Evolutionary conservation across 2,888 invertebrate genomes (phyloP).

Genomic region (Sphaerophoria rueppellii): DNA sequence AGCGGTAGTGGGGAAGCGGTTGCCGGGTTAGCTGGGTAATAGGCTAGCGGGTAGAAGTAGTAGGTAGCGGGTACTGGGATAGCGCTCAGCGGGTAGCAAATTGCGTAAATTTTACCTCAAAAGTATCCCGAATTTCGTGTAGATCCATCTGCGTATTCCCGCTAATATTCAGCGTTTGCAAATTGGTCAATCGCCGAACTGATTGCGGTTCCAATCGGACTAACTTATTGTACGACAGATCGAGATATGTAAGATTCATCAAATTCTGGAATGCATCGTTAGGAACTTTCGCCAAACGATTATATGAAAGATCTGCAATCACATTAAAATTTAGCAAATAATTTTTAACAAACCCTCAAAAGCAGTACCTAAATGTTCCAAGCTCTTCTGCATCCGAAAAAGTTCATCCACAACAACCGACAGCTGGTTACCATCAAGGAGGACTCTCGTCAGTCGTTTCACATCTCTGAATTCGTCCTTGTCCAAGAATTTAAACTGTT

Average conservation of each 20-base stretch:
- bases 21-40: too few relatives aligned
- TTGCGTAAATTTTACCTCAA: conserved; percentile 77
- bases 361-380: conserved; percentile 80
- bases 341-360: too few relatives aligned
- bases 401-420: conserved; percentile 89
- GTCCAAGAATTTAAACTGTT: conserved; percentile 87
- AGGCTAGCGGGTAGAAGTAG: too few relatives aligned
- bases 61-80: too few relatives aligned
- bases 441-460: conserved; percentile 85
- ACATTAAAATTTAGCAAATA: background rate
- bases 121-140: conserved; percentile 80
- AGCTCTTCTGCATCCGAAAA: conserved; percentile 83
- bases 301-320: conserved; percentile 85
- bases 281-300: conserved; percentile 89
- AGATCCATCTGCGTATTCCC: conserved; percentile 84
- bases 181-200: conserved; percentile 81
- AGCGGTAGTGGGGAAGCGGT: too few relatives aligned
- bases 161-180: conserved; percentile 87
- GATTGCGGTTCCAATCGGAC: conserved; percentile 86
- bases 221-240: conserved; percentile 90
- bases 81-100: too few relatives aligned
- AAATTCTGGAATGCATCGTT: conserved; percentile 89
- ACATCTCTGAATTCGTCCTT: conserved; percentile 88
- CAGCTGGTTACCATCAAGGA: conserved; percentile 90
- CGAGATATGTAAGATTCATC: conserved; percentile 86